Evolutionary conservation across 2,113 vertebrate species (phyloP).

Genomic region (Catharus fuscescens): DNA sequence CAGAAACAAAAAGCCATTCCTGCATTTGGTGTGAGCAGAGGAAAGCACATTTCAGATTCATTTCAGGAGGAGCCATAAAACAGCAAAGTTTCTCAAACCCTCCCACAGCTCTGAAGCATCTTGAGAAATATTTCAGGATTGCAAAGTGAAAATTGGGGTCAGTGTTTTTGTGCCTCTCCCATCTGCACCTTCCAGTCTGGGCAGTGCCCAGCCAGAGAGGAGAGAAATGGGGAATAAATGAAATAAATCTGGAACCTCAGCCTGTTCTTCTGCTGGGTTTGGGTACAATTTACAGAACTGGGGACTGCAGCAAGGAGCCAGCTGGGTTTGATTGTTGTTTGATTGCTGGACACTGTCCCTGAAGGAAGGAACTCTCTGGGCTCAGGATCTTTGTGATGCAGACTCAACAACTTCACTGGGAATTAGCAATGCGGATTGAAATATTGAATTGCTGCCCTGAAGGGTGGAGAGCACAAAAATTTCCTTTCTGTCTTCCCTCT

Average conservation of each 20-base stretch:
- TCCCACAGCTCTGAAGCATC: background rate
- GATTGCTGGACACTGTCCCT: background rate
- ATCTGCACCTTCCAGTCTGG: background rate
- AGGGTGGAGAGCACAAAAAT: background rate
- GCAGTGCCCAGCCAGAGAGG: background rate
- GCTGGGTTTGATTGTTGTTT: background rate
- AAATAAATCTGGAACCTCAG: background rate
- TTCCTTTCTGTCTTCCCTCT: background rate
- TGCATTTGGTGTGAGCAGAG: background rate
- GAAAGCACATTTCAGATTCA: background rate
- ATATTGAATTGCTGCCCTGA: background rate
- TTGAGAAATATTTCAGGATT: background rate
- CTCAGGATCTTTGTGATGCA: background rate
- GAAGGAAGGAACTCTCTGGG: background rate
- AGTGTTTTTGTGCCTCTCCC: background rate
- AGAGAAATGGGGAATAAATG: background rate
- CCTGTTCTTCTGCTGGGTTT: background rate
- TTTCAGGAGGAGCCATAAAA: background rate
- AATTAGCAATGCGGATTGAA: background rate
- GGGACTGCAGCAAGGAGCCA: background rate
- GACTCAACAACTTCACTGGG: background rate
- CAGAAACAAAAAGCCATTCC: background rate
- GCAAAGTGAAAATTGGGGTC: background rate
- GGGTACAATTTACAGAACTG: background rate
- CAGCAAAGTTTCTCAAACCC: background rate